Evolutionary conservation across 2,888 invertebrate species (phyloP), one percentile per base, ranked within the genome.

Genomic region (Tortrix viridana): DNA sequence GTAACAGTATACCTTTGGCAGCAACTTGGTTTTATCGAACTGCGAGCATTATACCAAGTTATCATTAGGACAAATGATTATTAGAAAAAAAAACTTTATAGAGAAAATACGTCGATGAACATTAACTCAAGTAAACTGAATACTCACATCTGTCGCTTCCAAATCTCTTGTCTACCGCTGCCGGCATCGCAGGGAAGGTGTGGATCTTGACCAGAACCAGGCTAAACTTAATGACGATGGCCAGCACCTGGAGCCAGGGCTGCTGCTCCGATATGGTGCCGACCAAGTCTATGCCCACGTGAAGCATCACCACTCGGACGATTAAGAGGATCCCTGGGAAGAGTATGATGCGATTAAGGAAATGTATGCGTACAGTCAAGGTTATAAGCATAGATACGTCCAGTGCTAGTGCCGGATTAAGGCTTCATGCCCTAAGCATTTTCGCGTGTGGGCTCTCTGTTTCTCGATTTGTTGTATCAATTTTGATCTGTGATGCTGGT

Each of bases 231-330:
- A 53, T 26, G 7, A 18, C 14, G 18, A 63, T 53, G 26, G 47
- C 16, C 14, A 63, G 46, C 9, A 57, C 16, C 32, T 63, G 63
- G 20, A 57, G 47, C 63, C 63, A 63, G 14, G 58, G 47, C 32
- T 53, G 5, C 5, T n/a, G n/a, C 22, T 18, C 2, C 20, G 20
- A 19, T 41, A 58, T 58, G 43, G 7, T 3, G 26, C 12, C 18
- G 0, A 57, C 6, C 57, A 63, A 47, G n/a, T 32, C 5, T 26
- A 41, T 9, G 32, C 63, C 4, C 53, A 41, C 6, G 1, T 47
- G 5, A 16, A 58, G 50, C 1, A 53, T 1, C 22, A 63, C 4
- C 9, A 63, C 41, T 0, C 57, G 57, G 18, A 52, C 7, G 0
- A 63, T 22, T n/a, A 63, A 41, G n/a, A 63, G 22, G 2, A 63